Evolutionary conservation across 2,113 vertebrate genomes (phyloP).

Genomic region (Dromiciops gliroides): DNA sequence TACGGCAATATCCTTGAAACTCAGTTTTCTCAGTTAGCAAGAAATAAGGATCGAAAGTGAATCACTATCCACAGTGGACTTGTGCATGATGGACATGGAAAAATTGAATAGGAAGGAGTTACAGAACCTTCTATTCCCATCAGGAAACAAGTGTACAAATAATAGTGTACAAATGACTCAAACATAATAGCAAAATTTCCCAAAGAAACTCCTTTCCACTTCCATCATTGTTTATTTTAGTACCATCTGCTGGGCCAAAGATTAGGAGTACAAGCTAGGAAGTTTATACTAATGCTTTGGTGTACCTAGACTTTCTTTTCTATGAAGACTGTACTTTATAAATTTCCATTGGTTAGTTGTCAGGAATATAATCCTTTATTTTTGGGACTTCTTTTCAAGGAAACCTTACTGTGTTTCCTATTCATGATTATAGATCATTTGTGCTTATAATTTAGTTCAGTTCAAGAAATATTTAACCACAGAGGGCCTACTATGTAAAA

Average conservation of each 20-base stretch:
- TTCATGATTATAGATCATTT: background rate
- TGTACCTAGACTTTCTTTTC: conserved; percentile 20
- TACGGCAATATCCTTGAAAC: conserved; percentile 3
- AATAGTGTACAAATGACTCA: background rate
- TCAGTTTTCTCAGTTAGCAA: conserved; percentile 12
- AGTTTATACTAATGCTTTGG: conserved; percentile 7
- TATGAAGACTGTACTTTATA: conserved; percentile 7
- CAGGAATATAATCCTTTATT: conserved; percentile 4
- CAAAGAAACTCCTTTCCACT: background rate
- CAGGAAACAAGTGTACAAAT: conserved; percentile 15
- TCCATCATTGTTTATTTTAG: conserved; percentile 47
- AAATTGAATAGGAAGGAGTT: conserved; percentile 15
- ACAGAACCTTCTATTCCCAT: background rate
- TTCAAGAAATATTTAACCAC: background rate
- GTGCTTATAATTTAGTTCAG: background rate
- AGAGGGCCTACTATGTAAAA: background rate
- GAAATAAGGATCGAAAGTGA: conserved; percentile 10
- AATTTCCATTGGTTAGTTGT: background rate
- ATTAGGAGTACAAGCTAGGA: conserved; percentile 10
- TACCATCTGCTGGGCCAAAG: conserved; percentile 41
- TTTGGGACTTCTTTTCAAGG: conserved; percentile 19
- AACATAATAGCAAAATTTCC: background rate
- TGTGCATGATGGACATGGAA: background rate
- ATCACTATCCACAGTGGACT: background rate
- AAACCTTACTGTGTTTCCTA: background rate